Evolutionary conservation across 2,113 vertebrate species (phyloP).

Genomic region (Perca fluviatilis): DNA sequence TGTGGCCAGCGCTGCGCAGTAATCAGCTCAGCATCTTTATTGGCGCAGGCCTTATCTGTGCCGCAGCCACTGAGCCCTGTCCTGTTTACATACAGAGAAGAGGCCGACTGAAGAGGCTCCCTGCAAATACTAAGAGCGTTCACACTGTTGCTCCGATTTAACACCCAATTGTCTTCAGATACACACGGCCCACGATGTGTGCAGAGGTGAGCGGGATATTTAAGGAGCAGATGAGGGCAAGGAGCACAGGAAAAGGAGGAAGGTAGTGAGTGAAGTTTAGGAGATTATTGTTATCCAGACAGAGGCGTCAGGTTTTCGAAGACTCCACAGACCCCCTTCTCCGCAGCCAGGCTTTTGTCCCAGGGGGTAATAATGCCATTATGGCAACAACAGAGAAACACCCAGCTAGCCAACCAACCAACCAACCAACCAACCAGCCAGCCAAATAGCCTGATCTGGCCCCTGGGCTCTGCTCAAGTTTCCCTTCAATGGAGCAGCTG

Average conservation of each 20-base stretch:
- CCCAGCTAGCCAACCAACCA: constrained; percentile 51
- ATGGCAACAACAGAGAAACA: constrained; percentile 65
- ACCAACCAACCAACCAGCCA: constrained; percentile 14
- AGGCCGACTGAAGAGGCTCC: constrained; percentile 8
- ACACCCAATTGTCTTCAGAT: constrained; percentile 50
- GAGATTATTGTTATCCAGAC: constrained; percentile 49
- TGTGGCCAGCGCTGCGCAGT: constrained; percentile 39
- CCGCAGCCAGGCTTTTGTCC: constrained; percentile 66
- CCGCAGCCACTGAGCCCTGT: constrained; percentile 52
- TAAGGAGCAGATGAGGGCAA: constrained; percentile 11
- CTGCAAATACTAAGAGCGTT: constrained; percentile 13
- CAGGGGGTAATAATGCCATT: constrained; percentile 71
- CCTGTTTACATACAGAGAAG: constrained; percentile 74
- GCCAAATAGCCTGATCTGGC: constrained; percentile 42
- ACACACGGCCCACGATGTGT: not conserved
- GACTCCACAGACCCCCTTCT: constrained; percentile 33
- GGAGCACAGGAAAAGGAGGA: constrained; percentile 18
- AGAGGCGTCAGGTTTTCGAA: constrained; percentile 76
- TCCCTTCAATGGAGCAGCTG: constrained; percentile 61
- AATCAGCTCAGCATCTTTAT: constrained; percentile 74
- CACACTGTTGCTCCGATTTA: constrained; percentile 40
- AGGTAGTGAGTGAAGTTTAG: constrained; percentile 23
- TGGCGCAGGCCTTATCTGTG: constrained; percentile 64
- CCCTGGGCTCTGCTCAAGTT: constrained; percentile 63
- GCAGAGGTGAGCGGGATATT: constrained; percentile 19